phyloP scores from a whole-genome alignment of 92 coral and sea anemone genomes.

The Chrysogorgia sp. region DNA sequence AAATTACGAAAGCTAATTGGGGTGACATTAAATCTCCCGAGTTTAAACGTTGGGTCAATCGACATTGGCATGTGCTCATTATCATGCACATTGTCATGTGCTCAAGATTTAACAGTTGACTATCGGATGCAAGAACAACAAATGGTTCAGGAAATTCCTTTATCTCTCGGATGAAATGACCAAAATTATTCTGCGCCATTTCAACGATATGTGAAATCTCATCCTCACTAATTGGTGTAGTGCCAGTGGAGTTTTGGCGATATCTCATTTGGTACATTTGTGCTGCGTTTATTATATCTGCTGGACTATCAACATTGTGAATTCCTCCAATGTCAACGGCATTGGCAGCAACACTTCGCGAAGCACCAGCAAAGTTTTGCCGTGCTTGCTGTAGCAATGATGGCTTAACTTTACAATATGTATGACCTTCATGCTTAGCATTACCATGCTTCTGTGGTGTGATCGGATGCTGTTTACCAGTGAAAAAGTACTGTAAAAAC shows the following conservation, averaged over 20 bases:
- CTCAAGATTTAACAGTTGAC: constrained; percentile 21
- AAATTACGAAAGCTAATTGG: constrained; percentile 30
- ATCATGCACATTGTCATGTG: constrained; percentile 28
- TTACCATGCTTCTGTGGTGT: constrained; percentile 44
- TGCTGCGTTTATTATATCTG: constrained; percentile 23
- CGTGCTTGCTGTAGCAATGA: constrained; percentile 26
- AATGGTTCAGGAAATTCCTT: constrained; percentile 61
- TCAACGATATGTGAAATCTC: constrained; percentile 29
- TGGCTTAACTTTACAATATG: constrained; percentile 46
- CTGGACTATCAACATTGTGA: constrained; percentile 16
- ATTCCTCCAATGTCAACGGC: constrained; percentile 34
- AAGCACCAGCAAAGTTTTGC: background rate
- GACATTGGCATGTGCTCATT: constrained; percentile 21
- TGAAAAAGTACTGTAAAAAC: constrained; percentile 53
- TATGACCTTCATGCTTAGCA: constrained; percentile 22
- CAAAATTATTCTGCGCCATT: constrained; percentile 41
- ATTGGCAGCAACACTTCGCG: constrained; percentile 31
- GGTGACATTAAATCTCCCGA: constrained; percentile 41
- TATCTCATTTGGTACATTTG: constrained; percentile 12
- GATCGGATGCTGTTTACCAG: constrained; percentile 30
- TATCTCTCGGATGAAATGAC: constrained; percentile 40
- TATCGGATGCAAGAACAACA: constrained; percentile 26
- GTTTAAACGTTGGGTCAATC: constrained; percentile 50
- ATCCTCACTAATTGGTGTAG: background rate
- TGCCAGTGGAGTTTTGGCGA: background rate